A percentile compares a stretch with the other conserved stretches of the same genome.
Evolutionary conservation across 2,888 invertebrate species (phyloP).

Genomic region (Lymantria dispar): DNA sequence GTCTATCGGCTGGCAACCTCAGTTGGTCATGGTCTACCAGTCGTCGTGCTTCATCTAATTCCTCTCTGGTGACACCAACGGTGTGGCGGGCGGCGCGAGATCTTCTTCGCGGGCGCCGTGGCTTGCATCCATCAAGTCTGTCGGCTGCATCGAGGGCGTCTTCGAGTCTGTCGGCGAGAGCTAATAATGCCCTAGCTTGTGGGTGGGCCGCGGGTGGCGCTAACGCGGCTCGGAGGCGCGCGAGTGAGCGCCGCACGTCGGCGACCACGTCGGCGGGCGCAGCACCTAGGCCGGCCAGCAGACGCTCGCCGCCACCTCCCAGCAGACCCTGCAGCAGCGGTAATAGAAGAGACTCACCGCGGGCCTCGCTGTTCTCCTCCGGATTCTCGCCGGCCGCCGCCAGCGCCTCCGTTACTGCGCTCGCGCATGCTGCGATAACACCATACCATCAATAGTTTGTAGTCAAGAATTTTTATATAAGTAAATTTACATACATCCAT

Average conservation of each 20-base stretch:
- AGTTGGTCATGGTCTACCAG: conserved; percentile 83
- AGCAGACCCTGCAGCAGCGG: conserved; percentile 86
- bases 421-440: conserved; percentile 62
- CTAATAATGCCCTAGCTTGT: conserved; percentile 83
- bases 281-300: conserved; percentile 68
- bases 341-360: conserved; percentile 90
- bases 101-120: conserved; percentile 75
- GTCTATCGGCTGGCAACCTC: conserved; percentile 37
- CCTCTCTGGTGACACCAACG: conserved; percentile 91
- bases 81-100: conserved; percentile 88
- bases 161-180: conserved; percentile 87
- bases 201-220: conserved; percentile 78
- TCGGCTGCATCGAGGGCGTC: conserved; percentile 76
- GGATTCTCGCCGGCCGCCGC: conserved; percentile 59
- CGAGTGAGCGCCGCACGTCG: conserved; percentile 90
- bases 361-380: conserved; percentile 52
- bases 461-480: too few species aligned
- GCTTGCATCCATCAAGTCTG: conserved; percentile 61
- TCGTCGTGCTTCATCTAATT: conserved; percentile 89
- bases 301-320: conserved; percentile 72
- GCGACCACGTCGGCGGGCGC: conserved; percentile 85
- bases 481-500: too few species aligned
- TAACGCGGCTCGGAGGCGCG: conserved; percentile 88
- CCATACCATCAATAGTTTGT: background rate
- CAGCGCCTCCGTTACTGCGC: conserved; percentile 71